A percentile compares a stretch with the other conserved stretches of the same genome.
These are phyloP conservation scores for Xenopus borealis DNA, from an alignment of 2,113 vertebrate species.

Conservation along the genomic window DNA sequence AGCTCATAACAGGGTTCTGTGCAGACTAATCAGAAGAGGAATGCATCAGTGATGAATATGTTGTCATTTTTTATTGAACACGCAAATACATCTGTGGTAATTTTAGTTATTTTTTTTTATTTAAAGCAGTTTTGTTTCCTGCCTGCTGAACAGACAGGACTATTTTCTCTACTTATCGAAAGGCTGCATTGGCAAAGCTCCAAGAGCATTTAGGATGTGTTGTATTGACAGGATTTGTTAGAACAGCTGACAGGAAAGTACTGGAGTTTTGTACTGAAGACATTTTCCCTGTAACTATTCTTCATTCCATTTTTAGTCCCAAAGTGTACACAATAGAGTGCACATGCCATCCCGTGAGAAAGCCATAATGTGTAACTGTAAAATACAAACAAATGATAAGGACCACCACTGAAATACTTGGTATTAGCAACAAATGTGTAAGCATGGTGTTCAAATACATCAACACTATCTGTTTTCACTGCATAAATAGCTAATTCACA, in stretches of 20 bases:
- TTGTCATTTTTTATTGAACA: not conserved
- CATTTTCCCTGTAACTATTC: too few species aligned
- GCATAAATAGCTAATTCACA: too few species aligned
- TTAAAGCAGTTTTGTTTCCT: not conserved
- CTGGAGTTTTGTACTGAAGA: slow-evolving; percentile 2
- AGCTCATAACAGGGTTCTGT: too few species aligned
- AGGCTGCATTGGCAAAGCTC: not conserved
- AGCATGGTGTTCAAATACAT: too few species aligned
- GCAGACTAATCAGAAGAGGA: too few species aligned
- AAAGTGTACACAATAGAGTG: not conserved
- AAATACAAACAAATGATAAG: too few species aligned
- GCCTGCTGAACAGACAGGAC: not conserved
- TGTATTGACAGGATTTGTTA: slow-evolving; percentile 22
- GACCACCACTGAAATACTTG: too few species aligned
- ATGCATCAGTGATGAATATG: not conserved
- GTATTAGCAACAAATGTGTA: too few species aligned
- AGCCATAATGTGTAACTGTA: too few species aligned
- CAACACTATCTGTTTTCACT: too few species aligned
- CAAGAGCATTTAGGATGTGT: not conserved
- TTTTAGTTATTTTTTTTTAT: too few species aligned
- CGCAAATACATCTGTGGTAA: not conserved
- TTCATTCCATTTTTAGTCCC: slow-evolving; percentile 20
- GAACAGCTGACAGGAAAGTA: slow-evolving; percentile 49
- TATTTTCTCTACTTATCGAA: slow-evolving; percentile 1
- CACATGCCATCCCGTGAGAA: not conserved